phyloP scores from a whole-genome alignment of 2,113 vertebrate species.

The Tapirus terrestris region DNA sequence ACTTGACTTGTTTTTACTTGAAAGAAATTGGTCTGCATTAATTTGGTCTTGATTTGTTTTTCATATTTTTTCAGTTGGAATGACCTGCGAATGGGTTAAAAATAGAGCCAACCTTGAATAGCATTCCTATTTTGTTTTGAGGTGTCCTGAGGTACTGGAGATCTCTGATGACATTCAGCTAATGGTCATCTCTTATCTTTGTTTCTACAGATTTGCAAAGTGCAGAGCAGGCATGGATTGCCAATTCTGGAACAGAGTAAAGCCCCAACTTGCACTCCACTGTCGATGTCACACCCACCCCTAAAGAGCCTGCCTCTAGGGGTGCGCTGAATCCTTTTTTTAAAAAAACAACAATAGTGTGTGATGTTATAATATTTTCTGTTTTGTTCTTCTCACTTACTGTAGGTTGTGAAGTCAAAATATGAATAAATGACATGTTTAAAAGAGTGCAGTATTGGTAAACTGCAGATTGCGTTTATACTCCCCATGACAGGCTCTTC shows the following conservation, averaged over 20 bases:
- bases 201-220: constrained; percentile 86
- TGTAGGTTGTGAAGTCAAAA: constrained; percentile 52
- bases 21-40: constrained; percentile 50
- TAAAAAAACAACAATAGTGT: neutral
- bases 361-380: constrained; percentile 12
- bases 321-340: constrained; percentile 80
- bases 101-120: neutral
- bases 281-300: constrained; percentile 84
- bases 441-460: constrained; percentile 71
- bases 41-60: constrained; percentile 11
- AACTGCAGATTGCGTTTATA: constrained; percentile 78
- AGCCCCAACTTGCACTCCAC: constrained; percentile 85
- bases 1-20: constrained; percentile 50
- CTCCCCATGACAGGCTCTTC: constrained; percentile 83
- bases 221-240: constrained; percentile 86
- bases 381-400: constrained; percentile 41
- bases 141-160: neutral
- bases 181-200: constrained; percentile 73
- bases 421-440: constrained; percentile 34
- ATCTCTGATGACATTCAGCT: neutral
- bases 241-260: constrained; percentile 85
- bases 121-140: constrained; percentile 34
- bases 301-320: constrained; percentile 87
- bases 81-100: constrained; percentile 44
- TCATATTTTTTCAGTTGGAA: neutral